These are phyloP conservation scores for Nebria salina DNA, from an alignment of 2,888 invertebrate genomes.

Conservation along the genomic window DNA sequence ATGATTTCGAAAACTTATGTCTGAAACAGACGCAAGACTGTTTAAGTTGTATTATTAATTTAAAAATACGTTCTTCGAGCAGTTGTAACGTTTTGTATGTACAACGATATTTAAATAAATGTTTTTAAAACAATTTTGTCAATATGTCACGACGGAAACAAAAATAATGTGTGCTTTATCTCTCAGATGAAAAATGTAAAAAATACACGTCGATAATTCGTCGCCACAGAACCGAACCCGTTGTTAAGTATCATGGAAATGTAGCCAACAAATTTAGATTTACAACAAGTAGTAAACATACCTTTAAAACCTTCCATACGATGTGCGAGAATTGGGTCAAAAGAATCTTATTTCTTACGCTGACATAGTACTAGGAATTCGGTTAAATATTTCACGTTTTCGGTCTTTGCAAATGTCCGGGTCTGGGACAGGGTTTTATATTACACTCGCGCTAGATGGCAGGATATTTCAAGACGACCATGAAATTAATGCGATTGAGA, in stretches of 20 bases:
- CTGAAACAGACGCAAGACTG: not conserved
- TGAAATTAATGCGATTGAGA: not conserved
- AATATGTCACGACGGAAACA: not conserved
- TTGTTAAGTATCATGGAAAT: not conserved
- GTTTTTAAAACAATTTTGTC: not conserved
- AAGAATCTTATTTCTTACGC: not conserved
- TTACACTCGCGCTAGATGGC: not conserved
- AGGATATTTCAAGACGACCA: not conserved
- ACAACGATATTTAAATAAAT: not conserved
- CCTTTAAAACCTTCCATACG: constrained; percentile 5
- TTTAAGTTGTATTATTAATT: not conserved
- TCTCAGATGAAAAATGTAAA: no score
- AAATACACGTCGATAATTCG: no score
- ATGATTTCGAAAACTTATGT: not conserved
- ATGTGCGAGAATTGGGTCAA: constrained; percentile 10
- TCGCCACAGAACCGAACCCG: not conserved
- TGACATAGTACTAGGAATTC: not conserved
- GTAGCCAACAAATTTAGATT: constrained; percentile 11
- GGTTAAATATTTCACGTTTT: constrained; percentile 15
- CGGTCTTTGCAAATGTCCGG: not conserved
- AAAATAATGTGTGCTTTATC: not conserved
- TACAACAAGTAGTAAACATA: constrained; percentile 11
- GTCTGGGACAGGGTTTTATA: not conserved
- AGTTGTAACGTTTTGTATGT: not conserved
- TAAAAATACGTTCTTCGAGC: not conserved